Conservation (phyloP, 2,113 vertebrate species). For the Trochalopteron elliotii region DNA sequence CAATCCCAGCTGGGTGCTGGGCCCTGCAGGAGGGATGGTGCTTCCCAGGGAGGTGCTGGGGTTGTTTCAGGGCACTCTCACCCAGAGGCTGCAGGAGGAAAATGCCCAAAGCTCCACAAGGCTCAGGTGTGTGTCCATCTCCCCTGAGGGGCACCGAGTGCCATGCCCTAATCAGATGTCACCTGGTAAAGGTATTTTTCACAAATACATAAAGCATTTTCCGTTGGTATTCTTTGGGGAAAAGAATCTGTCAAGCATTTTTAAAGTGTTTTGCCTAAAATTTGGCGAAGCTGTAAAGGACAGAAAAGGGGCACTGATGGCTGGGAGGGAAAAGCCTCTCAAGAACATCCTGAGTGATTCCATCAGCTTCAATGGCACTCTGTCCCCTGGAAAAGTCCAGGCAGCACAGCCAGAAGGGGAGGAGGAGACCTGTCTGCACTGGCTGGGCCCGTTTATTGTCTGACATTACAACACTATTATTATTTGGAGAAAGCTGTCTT, state of each 20-base stretch:
- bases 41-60: not conserved
- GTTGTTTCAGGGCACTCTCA: not conserved
- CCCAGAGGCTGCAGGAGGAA: not conserved
- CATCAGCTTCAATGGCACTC: not conserved
- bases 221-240: fast-evolving
- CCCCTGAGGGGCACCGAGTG: not conserved
- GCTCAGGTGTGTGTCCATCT: fast-evolving
- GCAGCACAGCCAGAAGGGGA: not conserved
- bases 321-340: not conserved
- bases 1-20: not conserved
- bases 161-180: fast-evolving
- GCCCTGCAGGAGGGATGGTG: not conserved
- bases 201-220: not conserved
- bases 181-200: not conserved
- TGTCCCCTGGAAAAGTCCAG: not conserved
- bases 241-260: not conserved
- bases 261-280: not conserved
- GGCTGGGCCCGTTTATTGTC: not conserved
- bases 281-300: not conserved
- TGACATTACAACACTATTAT: not conserved
- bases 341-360: not conserved
- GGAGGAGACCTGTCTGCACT: not conserved
- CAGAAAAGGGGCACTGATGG: fast-evolving
- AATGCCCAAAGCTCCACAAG: not conserved
- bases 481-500: not conserved